Percentiles rank a stretch among this genome's conserved stretches.
Conservation (phyloP, 2,888 invertebrate species). For the Drosophila kanekoi region DNA sequence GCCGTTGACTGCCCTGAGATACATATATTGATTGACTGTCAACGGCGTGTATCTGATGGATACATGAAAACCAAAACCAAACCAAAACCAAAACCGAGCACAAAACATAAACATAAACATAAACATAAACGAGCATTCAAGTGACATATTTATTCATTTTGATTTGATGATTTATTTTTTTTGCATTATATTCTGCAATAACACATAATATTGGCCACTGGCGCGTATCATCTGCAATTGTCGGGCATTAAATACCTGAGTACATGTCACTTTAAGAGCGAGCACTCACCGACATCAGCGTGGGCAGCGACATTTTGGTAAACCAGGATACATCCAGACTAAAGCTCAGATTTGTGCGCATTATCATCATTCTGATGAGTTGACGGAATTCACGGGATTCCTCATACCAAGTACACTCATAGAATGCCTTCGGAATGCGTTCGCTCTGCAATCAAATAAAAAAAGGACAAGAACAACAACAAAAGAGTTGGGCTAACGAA, state of each 20-base stretch:
- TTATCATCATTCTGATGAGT: conserved; percentile 78
- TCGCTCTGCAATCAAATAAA: conserved; percentile 60
- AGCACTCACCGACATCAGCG: conserved; percentile 76
- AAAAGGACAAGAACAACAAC: conserved; percentile 8
- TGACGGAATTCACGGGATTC: conserved; percentile 73
- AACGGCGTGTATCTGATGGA: conserved; percentile 17
- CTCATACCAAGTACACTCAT: conserved; percentile 75
- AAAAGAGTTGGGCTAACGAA: conserved; percentile 8
- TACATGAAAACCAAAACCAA: not conserved
- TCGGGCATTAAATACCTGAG: not conserved
- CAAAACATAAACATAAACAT: too few relatives aligned
- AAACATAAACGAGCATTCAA: not conserved
- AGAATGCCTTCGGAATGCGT: conserved; percentile 71
- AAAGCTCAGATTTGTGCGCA: conserved; percentile 72
- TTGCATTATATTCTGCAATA: conserved; percentile 72
- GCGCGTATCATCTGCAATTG: conserved; percentile 76
- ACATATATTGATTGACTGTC: conserved; percentile 45
- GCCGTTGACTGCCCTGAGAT: conserved; percentile 14
- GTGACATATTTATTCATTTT: conserved; percentile 5
- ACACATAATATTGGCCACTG: conserved; percentile 80
- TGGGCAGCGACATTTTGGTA: conserved; percentile 77
- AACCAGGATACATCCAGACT: conserved; percentile 80
- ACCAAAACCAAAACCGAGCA: not conserved
- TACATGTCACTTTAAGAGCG: not conserved
- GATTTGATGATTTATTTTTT: conserved; percentile 32